Percentiles rank a stretch among this genome's conserved stretches.
Evolutionary conservation across 2,888 invertebrate species (phyloP).

Genomic region (Agrypnus murinus): DNA sequence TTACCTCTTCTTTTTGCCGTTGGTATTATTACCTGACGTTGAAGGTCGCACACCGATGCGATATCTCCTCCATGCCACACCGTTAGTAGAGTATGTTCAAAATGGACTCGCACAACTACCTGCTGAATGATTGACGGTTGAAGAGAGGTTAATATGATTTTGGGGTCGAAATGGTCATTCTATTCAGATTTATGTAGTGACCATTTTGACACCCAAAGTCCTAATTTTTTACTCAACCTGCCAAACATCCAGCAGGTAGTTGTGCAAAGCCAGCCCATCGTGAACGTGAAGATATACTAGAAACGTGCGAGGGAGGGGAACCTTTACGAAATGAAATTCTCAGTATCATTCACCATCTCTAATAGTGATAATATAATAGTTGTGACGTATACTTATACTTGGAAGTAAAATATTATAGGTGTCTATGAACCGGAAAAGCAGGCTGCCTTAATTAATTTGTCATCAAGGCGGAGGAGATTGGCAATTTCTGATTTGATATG

Average conservation of each 20-base stretch:
- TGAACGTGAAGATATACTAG: too few species aligned
- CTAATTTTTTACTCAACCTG: too few species aligned
- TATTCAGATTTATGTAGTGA: too few species aligned
- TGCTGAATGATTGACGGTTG: too few species aligned
- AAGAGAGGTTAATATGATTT: too few species aligned
- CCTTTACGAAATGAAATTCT: constrained; percentile 27
- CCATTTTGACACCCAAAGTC: too few species aligned
- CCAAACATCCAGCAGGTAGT: too few species aligned
- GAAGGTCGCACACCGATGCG: constrained; percentile 22
- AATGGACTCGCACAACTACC: too few species aligned
- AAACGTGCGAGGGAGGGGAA: background rate
- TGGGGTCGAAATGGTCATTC: too few species aligned
- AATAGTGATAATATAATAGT: constrained; percentile 6
- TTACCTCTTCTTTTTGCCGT: background rate
- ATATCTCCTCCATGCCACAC: constrained; percentile 24
- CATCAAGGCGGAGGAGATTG: constrained; percentile 23
- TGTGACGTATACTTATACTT: constrained; percentile 14
- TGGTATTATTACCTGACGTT: constrained; percentile 20
- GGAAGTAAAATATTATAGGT: constrained; percentile 29
- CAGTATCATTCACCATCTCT: background rate
- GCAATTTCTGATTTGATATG: constrained; percentile 32
- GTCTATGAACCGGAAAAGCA: constrained; percentile 34
- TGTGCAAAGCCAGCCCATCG: too few species aligned
- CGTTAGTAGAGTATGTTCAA: too few species aligned
- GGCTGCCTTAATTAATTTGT: constrained; percentile 4